Conservation (phyloP, 2,888 invertebrate species). For the Fragum fragum region DNA sequence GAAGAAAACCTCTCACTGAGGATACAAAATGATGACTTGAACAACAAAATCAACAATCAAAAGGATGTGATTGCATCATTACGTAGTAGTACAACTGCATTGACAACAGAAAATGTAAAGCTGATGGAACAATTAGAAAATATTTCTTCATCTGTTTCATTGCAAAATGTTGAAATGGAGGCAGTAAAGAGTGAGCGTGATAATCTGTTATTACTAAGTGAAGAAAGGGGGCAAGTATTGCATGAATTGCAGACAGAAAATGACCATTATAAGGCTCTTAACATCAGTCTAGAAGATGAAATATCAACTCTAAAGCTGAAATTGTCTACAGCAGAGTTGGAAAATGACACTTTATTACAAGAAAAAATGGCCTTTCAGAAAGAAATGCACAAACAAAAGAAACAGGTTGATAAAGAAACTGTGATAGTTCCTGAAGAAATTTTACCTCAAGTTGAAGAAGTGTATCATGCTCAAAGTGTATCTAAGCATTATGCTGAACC, state of each 20-base stretch:
- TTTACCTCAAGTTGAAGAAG: slow-evolving; percentile 10
- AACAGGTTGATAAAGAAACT: background rate
- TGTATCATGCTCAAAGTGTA: slow-evolving; percentile 5
- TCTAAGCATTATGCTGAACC: background rate
- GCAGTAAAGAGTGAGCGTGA: slow-evolving; percentile 38
- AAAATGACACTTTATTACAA: slow-evolving; percentile 34
- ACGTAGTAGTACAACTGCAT: slow-evolving; percentile 59
- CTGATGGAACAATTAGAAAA: slow-evolving; percentile 58
- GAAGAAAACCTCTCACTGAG: slow-evolving; percentile 66
- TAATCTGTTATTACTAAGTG: background rate
- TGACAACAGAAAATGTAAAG: slow-evolving; percentile 62
- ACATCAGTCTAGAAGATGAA: slow-evolving; percentile 23
- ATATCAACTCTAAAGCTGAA: slow-evolving; percentile 31
- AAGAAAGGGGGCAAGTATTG: slow-evolving; percentile 11
- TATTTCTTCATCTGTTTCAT: slow-evolving; percentile 35
- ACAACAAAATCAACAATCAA: slow-evolving; percentile 73
- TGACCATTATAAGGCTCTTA: slow-evolving; percentile 14
- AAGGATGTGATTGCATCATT: slow-evolving; percentile 69
- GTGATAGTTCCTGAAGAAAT: slow-evolving; percentile 14
- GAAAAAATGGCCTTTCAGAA: background rate
- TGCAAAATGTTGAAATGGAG: slow-evolving; percentile 39
- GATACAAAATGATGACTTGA: slow-evolving; percentile 71
- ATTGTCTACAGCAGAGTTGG: background rate
- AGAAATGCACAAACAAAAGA: background rate
- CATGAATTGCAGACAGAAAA: slow-evolving; percentile 25